phyloP scores from a whole-genome alignment of 2,113 vertebrate genomes.

The Hemichromis elongatus region DNA sequence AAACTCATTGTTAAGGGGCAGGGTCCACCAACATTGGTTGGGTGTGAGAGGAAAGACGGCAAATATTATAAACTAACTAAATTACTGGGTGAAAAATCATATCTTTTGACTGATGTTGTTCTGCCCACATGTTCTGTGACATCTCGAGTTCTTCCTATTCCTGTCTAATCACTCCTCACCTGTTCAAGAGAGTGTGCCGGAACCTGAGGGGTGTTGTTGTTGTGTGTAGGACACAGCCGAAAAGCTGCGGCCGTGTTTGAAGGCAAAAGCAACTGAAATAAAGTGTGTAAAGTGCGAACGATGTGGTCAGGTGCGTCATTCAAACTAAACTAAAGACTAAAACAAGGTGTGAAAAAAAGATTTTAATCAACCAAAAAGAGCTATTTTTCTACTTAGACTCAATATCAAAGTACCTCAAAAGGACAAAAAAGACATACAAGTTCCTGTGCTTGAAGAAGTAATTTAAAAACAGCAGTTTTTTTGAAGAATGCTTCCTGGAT shows the following conservation, averaged over 20 bases:
- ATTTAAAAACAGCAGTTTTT: neutral
- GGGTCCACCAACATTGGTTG: neutral
- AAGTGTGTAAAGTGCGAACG: too few relatives aligned
- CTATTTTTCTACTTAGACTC: neutral
- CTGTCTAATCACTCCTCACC: too few relatives aligned
- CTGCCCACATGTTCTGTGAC: neutral
- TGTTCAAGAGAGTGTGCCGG: too few relatives aligned
- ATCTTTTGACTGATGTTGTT: neutral
- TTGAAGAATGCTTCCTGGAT: neutral
- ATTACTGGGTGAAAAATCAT: neutral
- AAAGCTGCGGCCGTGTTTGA: too few relatives aligned
- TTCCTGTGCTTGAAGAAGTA: neutral
- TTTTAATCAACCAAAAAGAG: neutral
- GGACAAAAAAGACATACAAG: neutral
- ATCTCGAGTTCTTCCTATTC: too few relatives aligned
- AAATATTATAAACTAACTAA: neutral
- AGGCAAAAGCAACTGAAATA: too few relatives aligned
- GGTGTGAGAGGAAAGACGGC: neutral
- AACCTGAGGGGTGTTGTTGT: too few relatives aligned
- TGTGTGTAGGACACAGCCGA: too few relatives aligned
- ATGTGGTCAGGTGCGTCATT: too few relatives aligned
- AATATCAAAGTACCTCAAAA: neutral
- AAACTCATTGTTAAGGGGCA: neutral
- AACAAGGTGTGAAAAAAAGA: neutral
- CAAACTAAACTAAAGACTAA: neutral